phyloP scores from a whole-genome alignment of 2,113 vertebrate species.

The Lasiurus cinereus region DNA sequence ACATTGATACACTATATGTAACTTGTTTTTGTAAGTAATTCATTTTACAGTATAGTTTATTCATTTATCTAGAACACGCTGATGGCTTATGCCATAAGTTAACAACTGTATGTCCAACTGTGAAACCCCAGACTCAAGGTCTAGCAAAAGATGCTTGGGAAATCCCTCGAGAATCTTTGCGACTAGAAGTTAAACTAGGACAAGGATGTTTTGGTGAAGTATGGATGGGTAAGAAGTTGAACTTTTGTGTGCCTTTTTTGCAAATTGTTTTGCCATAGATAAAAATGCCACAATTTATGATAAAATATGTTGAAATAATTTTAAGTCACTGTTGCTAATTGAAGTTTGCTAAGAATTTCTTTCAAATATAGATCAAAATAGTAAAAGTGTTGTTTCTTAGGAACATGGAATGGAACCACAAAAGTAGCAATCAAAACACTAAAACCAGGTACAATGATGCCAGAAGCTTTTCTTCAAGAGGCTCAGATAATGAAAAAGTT shows the following conservation, averaged over 20 bases:
- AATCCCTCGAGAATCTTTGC: conserved; percentile 97
- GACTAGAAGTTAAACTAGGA: conserved; percentile 97
- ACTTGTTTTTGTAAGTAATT: conserved; percentile 60
- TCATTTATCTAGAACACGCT: conserved; percentile 92
- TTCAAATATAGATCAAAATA: neutral
- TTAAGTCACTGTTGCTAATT: conserved; percentile 39
- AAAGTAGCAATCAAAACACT: conserved; percentile 98
- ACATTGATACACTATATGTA: neutral
- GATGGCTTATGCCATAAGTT: conserved; percentile 98
- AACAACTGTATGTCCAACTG: conserved; percentile 97
- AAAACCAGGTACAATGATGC: conserved; percentile 98
- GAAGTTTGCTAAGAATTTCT: conserved; percentile 54
- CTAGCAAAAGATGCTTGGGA: conserved; percentile 99
- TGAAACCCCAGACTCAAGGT: conserved; percentile 99
- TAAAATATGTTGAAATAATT: conserved; percentile 47
- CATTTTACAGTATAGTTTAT: conserved; percentile 57
- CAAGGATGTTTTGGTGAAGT: conserved; percentile 99
- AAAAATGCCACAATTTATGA: conserved; percentile 33
- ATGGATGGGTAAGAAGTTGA: conserved; percentile 96
- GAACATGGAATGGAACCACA: conserved; percentile 98
- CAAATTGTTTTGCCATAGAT: neutral
- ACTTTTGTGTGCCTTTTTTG: neutral
- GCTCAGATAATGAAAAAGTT: conserved; percentile 99
- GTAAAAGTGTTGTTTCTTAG: conserved; percentile 84
- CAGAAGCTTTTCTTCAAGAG: conserved; percentile 97